A percentile compares a stretch with the other conserved stretches of the same genome.
Conservation (phyloP, 2,113 vertebrate species). For the Eidolon helvum region DNA sequence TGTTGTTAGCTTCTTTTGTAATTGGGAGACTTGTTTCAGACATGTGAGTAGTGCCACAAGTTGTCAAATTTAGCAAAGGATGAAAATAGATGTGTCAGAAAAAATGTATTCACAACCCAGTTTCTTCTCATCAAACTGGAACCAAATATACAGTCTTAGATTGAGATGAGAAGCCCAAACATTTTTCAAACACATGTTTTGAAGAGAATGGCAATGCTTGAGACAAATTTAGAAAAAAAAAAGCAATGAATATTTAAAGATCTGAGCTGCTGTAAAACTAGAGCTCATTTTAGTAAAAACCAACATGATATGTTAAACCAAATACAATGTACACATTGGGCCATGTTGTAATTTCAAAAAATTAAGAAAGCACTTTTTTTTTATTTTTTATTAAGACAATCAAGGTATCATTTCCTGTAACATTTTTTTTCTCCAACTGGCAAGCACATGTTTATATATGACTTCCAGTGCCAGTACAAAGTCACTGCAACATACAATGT, state of each 20-base stretch:
- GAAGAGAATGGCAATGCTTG: neutral
- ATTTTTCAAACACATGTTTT: slow-evolving; percentile 30
- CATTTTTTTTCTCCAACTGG: neutral
- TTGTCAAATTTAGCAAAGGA: slow-evolving; percentile 45
- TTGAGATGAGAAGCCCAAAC: neutral
- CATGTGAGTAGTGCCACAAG: slow-evolving; percentile 32
- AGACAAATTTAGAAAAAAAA: neutral
- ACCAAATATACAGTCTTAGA: neutral
- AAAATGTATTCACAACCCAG: slow-evolving; percentile 1
- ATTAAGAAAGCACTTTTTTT: neutral
- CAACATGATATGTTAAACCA: neutral
- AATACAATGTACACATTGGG: neutral
- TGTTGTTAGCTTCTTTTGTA: slow-evolving; percentile 23
- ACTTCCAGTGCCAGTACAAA: neutral
- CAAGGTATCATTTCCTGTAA: neutral
- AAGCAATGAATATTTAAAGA: slow-evolving; percentile 14
- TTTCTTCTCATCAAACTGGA: slow-evolving; percentile 25
- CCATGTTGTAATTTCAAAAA: neutral
- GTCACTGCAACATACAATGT: neutral
- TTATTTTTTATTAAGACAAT: slow-evolving; percentile 39
- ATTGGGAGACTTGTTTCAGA: slow-evolving; percentile 50
- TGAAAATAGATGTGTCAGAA: slow-evolving; percentile 49
- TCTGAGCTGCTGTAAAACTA: neutral
- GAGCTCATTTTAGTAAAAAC: slow-evolving; percentile 14
- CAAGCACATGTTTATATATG: neutral